A percentile compares a stretch with the other conserved stretches of the same genome.
These are phyloP conservation scores for Entelurus aequoreus DNA, from an alignment of 2,113 vertebrate genomes.

Conservation along the genomic window DNA sequence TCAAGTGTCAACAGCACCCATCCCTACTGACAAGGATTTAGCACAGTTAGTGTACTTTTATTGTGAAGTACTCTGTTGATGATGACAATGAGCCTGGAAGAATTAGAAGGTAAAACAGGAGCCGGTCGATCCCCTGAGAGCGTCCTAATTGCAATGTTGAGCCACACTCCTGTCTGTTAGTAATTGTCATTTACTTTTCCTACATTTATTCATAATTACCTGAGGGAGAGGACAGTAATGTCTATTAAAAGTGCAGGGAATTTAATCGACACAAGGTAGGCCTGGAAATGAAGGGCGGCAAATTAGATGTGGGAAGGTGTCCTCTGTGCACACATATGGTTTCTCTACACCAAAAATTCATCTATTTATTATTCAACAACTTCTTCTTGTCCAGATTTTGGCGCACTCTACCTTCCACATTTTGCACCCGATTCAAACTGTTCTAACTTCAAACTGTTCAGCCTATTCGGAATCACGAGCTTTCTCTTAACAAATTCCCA, in stretches of 20 bases:
- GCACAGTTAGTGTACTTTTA: not conserved
- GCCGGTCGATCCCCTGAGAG: slow-evolving; percentile 58
- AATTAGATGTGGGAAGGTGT: slow-evolving; percentile 1
- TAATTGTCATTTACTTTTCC: slow-evolving; percentile 52
- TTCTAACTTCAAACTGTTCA: too few relatives aligned
- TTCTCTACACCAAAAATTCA: too few relatives aligned
- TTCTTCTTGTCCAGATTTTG: too few relatives aligned
- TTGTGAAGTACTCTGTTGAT: slow-evolving; percentile 51
- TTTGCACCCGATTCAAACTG: too few relatives aligned
- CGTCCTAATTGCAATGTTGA: slow-evolving; percentile 60
- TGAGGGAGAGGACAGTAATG: slow-evolving; percentile 50
- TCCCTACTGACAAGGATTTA: too few relatives aligned
- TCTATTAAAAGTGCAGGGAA: slow-evolving; percentile 57
- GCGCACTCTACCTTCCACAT: too few relatives aligned
- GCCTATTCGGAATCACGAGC: too few relatives aligned
- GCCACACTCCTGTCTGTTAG: slow-evolving; percentile 57
- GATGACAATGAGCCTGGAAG: slow-evolving; percentile 60
- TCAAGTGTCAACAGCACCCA: too few relatives aligned
- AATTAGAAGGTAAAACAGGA: slow-evolving; percentile 67
- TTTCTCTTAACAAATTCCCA: too few relatives aligned
- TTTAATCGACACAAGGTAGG: slow-evolving; percentile 41
- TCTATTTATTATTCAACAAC: too few relatives aligned
- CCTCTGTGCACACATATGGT: too few relatives aligned
- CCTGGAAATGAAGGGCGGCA: slow-evolving; percentile 29
- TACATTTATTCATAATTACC: slow-evolving; percentile 68